Evolutionary conservation across 2,113 vertebrate genomes (phyloP), one percentile per base, ranked within the genome.

Genomic region (Sardina pilchardus): DNA sequence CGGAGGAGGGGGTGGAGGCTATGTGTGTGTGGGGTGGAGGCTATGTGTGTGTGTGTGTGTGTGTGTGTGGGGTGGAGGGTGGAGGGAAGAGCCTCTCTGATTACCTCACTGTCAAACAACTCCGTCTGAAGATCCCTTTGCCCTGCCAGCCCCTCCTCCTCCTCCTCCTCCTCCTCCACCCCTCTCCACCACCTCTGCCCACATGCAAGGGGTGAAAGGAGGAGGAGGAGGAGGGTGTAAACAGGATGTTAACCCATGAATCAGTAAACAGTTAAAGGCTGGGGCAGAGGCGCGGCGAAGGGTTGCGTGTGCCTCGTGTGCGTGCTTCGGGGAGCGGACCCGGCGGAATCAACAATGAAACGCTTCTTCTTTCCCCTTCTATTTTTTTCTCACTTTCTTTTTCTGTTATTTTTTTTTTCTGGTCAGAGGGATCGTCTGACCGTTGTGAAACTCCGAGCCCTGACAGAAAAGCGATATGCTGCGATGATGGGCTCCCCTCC

Each of bases 191-290:
- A 19, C 19, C 53, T 59, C 53, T 59, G 53, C 53, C 53, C 53
- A 24, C 26, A 78, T 34, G 71, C 12, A 36, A 78, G 71, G 30
- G 71, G 12, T 14, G 10, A 12, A 12, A 34, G 71, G 71, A 86
- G 81, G 86, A 81, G 86, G 1, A 14, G 9, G 30, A 16, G 34
- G 4, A 12, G 71, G 71, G 44, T 91, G 92, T 94, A 93, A 95
- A 94, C 93, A 94, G 93, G 92, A 94, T 93, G 92, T 93, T 84
- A 80, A 91, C 89, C 91, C 26, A 24, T 84, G 88, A 89, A 88
- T 90, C 92, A 91, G 86, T 90, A 89, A 89, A 90, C 92, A 92
- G 93, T 94, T 93, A 92, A 90, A 89, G 91, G 92, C 87, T 83
- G 30, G 30, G 12, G 9, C 71, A 34, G 71, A 36, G 30, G 26